A percentile compares a stretch with the other conserved stretches of the same genome.
These are phyloP conservation scores for Distichodus sexfasciatus DNA, from an alignment of 2,797 vertebrate genomes.

Conservation along the genomic window DNA sequence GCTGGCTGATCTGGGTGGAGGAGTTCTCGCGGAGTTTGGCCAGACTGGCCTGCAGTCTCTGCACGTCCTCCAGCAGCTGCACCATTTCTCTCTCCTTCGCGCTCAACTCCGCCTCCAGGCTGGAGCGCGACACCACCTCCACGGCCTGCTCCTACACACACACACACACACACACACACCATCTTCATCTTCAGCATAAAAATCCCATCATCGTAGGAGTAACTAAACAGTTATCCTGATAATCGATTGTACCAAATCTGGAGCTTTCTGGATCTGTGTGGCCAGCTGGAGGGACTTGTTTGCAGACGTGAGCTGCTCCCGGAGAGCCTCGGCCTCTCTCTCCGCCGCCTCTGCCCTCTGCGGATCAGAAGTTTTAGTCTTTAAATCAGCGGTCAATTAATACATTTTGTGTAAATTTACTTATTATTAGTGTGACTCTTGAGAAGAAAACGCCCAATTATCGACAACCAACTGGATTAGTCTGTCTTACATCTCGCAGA, in stretches of 20 bases:
- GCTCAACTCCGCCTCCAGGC: slow-evolving; percentile 91
- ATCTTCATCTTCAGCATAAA: no score
- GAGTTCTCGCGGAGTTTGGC: slow-evolving; percentile 92
- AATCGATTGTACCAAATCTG: slow-evolving; percentile 82
- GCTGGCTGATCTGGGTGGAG: slow-evolving; percentile 89
- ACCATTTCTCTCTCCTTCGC: slow-evolving; percentile 94
- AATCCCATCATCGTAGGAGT: no score
- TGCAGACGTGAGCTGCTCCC: slow-evolving; percentile 88
- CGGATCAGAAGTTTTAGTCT: slow-evolving; percentile 31
- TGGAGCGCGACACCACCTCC: slow-evolving; percentile 84
- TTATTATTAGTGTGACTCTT: no score
- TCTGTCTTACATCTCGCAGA: no score
- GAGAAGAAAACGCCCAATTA: no score
- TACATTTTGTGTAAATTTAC: no score
- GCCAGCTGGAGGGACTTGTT: slow-evolving; percentile 88
- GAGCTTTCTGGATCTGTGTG: slow-evolving; percentile 85
- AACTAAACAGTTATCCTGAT: neutral
- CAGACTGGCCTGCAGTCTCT: slow-evolving; percentile 97
- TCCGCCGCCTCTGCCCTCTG: slow-evolving; percentile 95
- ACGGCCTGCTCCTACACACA: slow-evolving; percentile 78
- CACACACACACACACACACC: neutral
- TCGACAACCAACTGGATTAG: no score
- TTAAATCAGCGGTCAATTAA: no score
- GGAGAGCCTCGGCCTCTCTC: slow-evolving; percentile 88
- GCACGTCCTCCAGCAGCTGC: slow-evolving; percentile 95